Evolutionary conservation across 64 coral and sea anemone genomes (phyloP).

Genomic region (Montipora cactus): DNA sequence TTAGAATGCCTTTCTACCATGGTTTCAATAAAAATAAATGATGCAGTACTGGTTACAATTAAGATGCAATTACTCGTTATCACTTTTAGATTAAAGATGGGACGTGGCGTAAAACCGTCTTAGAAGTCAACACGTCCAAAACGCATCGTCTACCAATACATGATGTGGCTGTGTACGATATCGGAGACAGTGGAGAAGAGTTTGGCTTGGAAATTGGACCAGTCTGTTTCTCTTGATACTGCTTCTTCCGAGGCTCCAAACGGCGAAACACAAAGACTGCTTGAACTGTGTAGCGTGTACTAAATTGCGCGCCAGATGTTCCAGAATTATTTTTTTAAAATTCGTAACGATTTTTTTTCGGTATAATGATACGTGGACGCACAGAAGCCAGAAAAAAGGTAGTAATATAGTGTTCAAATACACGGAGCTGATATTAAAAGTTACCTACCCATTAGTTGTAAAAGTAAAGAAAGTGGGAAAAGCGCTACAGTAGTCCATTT

Average conservation of each 20-base stretch:
- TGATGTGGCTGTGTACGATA: slow-evolving; percentile 90
- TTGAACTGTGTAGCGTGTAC: neutral
- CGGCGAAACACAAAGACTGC: neutral
- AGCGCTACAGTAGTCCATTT: too few relatives aligned
- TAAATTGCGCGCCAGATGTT: neutral
- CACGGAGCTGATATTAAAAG: neutral
- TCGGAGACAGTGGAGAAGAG: slow-evolving; percentile 85
- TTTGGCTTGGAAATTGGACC: slow-evolving; percentile 94
- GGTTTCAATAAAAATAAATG: too few relatives aligned
- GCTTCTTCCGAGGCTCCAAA: neutral
- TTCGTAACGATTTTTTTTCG: neutral
- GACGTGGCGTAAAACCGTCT: slow-evolving; percentile 82
- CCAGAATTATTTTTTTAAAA: neutral
- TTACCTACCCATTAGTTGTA: neutral
- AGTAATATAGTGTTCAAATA: neutral
- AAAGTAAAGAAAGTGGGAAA: neutral
- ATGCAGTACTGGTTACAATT: too few relatives aligned
- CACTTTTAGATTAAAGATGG: slow-evolving; percentile 85
- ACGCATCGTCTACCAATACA: slow-evolving; percentile 87
- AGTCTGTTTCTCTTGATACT: slow-evolving; percentile 82
- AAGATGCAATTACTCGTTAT: neutral
- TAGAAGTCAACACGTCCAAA: slow-evolving; percentile 85
- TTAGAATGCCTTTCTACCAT: too few relatives aligned
- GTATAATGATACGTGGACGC: neutral
- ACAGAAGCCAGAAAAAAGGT: too few relatives aligned